Evolutionary conservation across 2,113 vertebrate species (phyloP), one percentile per base, ranked within the genome.

Genomic region (Colaptes auratus): DNA sequence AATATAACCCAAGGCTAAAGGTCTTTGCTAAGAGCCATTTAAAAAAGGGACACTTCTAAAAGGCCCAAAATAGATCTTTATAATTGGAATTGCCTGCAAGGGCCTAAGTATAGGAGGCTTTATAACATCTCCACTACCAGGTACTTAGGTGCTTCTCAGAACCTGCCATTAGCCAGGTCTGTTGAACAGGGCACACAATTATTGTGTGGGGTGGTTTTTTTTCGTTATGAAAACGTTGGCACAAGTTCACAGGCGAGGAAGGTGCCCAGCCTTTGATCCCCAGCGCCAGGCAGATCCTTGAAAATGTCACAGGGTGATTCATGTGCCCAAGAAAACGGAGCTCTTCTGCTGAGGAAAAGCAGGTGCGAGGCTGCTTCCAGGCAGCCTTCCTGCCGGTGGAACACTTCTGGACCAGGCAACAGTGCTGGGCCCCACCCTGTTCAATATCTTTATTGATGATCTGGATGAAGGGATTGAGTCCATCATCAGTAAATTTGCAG

Each of bases 101-200:
- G 53, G 44, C 46, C 90, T 92, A 95, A 95, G 88, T 88, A 89
- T 95, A 95, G 93, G 64, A 90, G 33, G 58, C 78, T 94, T 92
- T 96, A 90, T 93, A 96, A 78, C 89, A 92, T 71, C 59, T 92
- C 78, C 4, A 4, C 87, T 90, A 96, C 78, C 90, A 96, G 93
- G 91, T 93, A 92, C 90, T 96, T 94, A 96, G 90, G 82, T 94
- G 91, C 71, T 92, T 91, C 80, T 96, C 65, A 91, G 89, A 97
- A 94, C 93, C 95, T 96, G 94, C 92, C 93, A 95, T 97, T 96
- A 96, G 59, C 76, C 95, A 96, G 91, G 77, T 93, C 86, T 83
- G 52, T 61, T 76, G 66, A 92, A 81, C 76, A 88, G 76, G 92
- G 66, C 46, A 83, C 79, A 61, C 80, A 82, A 79, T 82, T 92